Evolutionary conservation across 2,113 vertebrate species (phyloP), one percentile per base, ranked within the genome.

Genomic region (Gasterosteus aculeatus): DNA sequence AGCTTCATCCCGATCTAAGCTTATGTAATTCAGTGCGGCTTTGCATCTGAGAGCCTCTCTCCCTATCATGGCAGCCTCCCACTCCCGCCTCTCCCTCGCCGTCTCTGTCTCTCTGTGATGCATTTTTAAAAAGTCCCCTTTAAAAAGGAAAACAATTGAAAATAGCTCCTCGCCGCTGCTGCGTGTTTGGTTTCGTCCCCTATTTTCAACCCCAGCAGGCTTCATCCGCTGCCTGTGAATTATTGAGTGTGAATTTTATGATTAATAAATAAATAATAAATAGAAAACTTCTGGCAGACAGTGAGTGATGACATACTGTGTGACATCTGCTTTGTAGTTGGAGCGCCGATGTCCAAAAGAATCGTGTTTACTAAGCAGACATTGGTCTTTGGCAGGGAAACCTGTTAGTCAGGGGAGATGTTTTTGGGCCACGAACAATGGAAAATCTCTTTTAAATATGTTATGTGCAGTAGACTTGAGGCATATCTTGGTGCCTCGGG

Each of bases 301-400:
- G 71, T 78, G 72, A 89, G 75, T 62, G 62, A 75, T 84, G 76
- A 87, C 89, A 91, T 91, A 91, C 89, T 92, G 92, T 64, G 89
- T 91, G 91, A 89, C 91, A 92, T 92, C 89, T 92, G 91, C 83
- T 93, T 92, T 90, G 88, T 91, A 90, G 87, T 90, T 87, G 77
- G 79, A 79, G 85, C 54, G 85, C 75, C 35, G 69, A 88, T 86
- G 91, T 92, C 91, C 92, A 92, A 91, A 90, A 88, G 76, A 87
- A 85, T 85, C 85, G 87, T 91, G 89, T 92, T 92, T 83, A 81
- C 79, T 81, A 92, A 86, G 85, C 89, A 90, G 88, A 89, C 89
- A 86, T 82, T 90, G 90, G 88, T 92, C 90, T 77, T 91, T 93
- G 92, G 92, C 92, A 93, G 73, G 44, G 77, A 88, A 89, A 85